Evolutionary conservation across 2,797 vertebrate species (phyloP), one percentile per base, ranked within the genome.

Genomic region (Hirundo rustica): DNA sequence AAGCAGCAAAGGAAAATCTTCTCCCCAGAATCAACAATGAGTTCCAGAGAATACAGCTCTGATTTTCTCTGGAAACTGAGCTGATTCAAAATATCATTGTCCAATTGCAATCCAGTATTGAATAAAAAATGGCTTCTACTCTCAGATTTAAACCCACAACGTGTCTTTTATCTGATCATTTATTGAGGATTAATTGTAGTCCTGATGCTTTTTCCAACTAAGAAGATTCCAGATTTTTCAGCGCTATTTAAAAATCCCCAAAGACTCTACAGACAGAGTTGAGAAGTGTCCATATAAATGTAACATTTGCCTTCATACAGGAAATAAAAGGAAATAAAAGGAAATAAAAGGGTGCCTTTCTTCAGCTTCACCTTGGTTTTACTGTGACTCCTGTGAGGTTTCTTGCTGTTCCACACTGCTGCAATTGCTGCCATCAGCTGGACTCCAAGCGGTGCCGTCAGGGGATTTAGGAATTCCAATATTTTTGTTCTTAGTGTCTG

Each of bases 361-460:
- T 87, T 86, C 5, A 48, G 18, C 20, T 57, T 97, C 67, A 99
- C 99, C 98, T 99, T 99, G 91, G 97, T 98, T 97, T 98, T 99
- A 78, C 87, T 98, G 84, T 98, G 98, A 50, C 80, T 98, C 91
- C 98, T 98, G 89, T 98, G 98, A 83, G 96, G 97, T 88, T 97
- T 98, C 93, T 98, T 98, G 95, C 95, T 98, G 97, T 97, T 98
- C 99, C 99, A 99, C 30, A 99, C 99, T 4, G 98, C 98, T 73
- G 98, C 99, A 16, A 99, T 94, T 2, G 99, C 99, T 32, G 99
- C 98, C 96, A 98, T 99, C 72, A 99, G 79, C 93, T 99, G 99
- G 67, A 98, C 93, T 20, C 99, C 99, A 77, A 99, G 99, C 4
- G 98, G 98, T 34, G 97, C 96, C 25, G 98, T 98, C 80, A 99